A percentile compares a stretch with the other conserved stretches of the same genome.
Conservation (phyloP, 1,140 invertebrate genomes). For the Pseudomyrmex cubaensis region DNA sequence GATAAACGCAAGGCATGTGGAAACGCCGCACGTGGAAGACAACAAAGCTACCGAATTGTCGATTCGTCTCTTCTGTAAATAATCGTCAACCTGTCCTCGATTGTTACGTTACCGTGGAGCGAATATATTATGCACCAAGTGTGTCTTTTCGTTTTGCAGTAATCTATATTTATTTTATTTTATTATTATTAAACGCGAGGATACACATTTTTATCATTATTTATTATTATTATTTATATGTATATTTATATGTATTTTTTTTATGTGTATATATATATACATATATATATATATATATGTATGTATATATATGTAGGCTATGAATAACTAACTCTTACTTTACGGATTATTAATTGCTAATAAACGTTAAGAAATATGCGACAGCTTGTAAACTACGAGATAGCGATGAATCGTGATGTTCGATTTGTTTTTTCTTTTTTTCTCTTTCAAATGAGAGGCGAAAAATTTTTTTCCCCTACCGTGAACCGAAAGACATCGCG, state of each 20-base stretch:
- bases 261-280: neutral
- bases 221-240: constrained; percentile 14
- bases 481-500: no score
- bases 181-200: neutral
- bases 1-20: neutral
- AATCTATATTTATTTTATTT: neutral
- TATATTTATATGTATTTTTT: constrained; percentile 36
- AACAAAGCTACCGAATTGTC: constrained; percentile 12
- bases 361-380: constrained; percentile 23
- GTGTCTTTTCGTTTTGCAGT: neutral
- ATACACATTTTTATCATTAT: constrained; percentile 22
- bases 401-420: neutral
- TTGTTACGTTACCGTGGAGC: constrained; percentile 12
- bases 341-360: no score
- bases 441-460: neutral
- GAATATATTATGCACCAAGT: constrained; percentile 26
- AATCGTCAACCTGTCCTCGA: neutral
- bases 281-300: neutral
- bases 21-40: constrained; percentile 27
- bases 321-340: no score
- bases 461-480: no score
- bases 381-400: neutral
- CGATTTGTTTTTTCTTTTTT: neutral
- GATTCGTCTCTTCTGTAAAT: constrained; percentile 11
- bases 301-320: no score